Conservation (phyloP, 2,888 invertebrate genomes). For the Lacanobia oleracea region DNA sequence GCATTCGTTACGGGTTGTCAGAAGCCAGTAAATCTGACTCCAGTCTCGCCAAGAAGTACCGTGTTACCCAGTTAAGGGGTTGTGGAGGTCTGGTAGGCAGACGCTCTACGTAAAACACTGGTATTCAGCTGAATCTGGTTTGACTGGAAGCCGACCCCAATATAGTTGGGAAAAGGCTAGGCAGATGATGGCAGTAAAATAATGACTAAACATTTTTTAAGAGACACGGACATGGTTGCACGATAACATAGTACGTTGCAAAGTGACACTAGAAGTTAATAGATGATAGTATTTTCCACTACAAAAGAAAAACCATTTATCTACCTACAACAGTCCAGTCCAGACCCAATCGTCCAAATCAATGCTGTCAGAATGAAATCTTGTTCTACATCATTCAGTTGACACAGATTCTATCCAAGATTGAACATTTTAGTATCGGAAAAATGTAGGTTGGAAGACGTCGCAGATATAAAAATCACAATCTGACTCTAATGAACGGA, state of each 20-base stretch:
- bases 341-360: slow-evolving; percentile 42
- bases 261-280: not conserved
- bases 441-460: slow-evolving; percentile 27
- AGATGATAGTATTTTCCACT: not conserved
- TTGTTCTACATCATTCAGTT: slow-evolving; percentile 39
- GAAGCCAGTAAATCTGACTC: too few relatives aligned
- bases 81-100: too few relatives aligned
- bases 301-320: not conserved
- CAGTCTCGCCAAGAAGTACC: too few relatives aligned
- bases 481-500: slow-evolving; percentile 37
- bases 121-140: too few relatives aligned
- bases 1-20: too few relatives aligned
- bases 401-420: slow-evolving; percentile 50
- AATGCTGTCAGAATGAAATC: slow-evolving; percentile 43
- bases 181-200: too few relatives aligned
- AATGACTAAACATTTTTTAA: not conserved
- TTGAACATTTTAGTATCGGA: slow-evolving; percentile 43
- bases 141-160: too few relatives aligned
- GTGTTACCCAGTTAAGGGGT: too few relatives aligned
- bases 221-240: too few relatives aligned
- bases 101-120: too few relatives aligned
- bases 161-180: too few relatives aligned
- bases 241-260: not conserved
- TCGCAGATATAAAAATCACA: slow-evolving; percentile 33
- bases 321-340: not conserved